A percentile compares a stretch with the other conserved stretches of the same genome.
Evolutionary conservation across 2,797 vertebrate species (phyloP).

Genomic region (Danio kyathit): DNA sequence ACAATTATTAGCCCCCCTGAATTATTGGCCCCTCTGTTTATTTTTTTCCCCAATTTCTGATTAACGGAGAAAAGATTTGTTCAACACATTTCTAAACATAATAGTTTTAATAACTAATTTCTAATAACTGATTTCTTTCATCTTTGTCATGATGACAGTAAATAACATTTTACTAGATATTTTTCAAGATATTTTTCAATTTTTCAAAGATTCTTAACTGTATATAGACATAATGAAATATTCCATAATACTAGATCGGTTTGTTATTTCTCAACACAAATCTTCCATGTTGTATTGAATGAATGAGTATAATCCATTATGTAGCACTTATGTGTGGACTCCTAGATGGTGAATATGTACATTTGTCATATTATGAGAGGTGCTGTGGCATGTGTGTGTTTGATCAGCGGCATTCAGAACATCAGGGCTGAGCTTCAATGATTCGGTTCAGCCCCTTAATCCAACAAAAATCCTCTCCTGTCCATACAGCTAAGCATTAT

Average conservation of each 20-base stretch:
- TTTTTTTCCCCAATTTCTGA: too few species aligned
- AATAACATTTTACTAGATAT: too few species aligned
- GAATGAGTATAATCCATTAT: not conserved
- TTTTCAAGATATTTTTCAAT: too few species aligned
- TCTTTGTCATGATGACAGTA: too few species aligned
- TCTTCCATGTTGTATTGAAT: not conserved
- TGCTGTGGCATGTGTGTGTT: conserved; percentile 33
- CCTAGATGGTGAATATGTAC: conserved; percentile 30
- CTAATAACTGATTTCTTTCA: too few species aligned
- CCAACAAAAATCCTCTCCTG: conserved; percentile 16
- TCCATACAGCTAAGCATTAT: not conserved
- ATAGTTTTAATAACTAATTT: too few species aligned
- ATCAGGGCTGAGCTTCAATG: not conserved
- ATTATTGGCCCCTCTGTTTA: too few species aligned
- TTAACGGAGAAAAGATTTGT: too few species aligned
- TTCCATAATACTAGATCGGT: not conserved
- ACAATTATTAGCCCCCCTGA: too few species aligned
- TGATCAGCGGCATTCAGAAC: conserved; percentile 29
- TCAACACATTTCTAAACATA: too few species aligned
- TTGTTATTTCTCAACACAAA: not conserved
- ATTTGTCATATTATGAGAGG: conserved; percentile 26
- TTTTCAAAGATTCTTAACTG: conserved; percentile 5
- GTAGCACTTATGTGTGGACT: conserved; percentile 23
- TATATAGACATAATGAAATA: not conserved
- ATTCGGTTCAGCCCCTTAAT: conserved; percentile 20